Conservation (phyloP, 2,113 vertebrate genomes). For the Glaucomys volans region DNA sequence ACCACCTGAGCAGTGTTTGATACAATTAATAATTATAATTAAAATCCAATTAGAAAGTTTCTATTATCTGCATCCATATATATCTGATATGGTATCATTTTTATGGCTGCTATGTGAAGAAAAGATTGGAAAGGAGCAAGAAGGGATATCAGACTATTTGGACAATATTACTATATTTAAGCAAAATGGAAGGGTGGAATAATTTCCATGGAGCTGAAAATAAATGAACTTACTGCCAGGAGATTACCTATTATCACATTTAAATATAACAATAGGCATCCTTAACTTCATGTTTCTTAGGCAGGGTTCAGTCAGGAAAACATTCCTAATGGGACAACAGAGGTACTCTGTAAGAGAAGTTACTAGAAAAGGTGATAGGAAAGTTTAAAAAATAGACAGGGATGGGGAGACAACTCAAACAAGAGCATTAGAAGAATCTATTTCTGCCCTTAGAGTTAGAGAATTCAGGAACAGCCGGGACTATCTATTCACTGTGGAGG, state of each 20-base stretch:
- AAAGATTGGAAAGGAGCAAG: background rate
- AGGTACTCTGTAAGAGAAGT: background rate
- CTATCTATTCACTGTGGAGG: background rate
- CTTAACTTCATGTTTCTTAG: background rate
- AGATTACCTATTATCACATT: background rate
- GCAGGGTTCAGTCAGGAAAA: background rate
- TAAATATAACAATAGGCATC: background rate
- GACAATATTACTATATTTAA: background rate
- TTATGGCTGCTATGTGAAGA: background rate
- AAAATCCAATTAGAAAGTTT: background rate
- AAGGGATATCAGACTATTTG: background rate
- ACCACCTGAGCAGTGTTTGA: background rate
- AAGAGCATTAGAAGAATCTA: background rate
- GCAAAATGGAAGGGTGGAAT: background rate
- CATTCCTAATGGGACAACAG: too few species aligned
- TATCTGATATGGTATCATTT: too few species aligned
- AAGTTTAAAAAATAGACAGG: background rate
- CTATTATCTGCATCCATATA: background rate
- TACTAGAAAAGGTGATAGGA: background rate
- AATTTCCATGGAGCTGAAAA: background rate
- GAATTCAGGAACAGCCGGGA: background rate
- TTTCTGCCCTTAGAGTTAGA: rapidly evolving
- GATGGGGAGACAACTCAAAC: background rate
- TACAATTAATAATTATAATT: background rate
- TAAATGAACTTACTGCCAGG: too few species aligned